Conservation (phyloP, 2,113 vertebrate species). For the Aphyosemion australe region DNA sequence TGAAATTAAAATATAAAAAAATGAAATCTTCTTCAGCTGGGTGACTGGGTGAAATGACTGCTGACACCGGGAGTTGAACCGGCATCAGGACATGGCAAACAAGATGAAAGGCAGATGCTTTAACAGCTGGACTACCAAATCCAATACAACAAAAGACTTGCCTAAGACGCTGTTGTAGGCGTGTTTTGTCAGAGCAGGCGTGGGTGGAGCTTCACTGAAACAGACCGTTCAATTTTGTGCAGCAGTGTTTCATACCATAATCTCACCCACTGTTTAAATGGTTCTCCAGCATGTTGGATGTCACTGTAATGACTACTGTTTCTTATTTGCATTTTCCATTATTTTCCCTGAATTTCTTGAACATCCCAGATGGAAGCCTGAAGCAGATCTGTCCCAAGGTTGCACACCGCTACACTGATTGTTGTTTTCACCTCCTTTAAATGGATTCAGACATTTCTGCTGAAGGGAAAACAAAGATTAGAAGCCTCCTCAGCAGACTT, state of each 20-base stretch:
- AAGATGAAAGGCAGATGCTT: too few species aligned
- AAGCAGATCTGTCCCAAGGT: constrained; percentile 18
- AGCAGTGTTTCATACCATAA: constrained; percentile 33
- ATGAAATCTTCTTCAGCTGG: too few species aligned
- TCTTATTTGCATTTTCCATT: constrained; percentile 61
- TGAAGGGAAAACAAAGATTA: constrained; percentile 29
- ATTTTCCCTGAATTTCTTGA: constrained; percentile 50
- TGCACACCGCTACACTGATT: constrained; percentile 21
- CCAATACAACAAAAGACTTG: too few species aligned
- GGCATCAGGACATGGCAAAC: too few species aligned
- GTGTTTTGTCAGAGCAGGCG: too few species aligned
- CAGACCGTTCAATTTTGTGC: too few species aligned
- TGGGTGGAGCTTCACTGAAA: too few species aligned
- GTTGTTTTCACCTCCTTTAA: constrained; percentile 33
- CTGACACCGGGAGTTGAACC: too few species aligned
- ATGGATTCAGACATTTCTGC: constrained; percentile 21
- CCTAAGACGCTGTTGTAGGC: too few species aligned
- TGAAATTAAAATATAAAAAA: too few species aligned
- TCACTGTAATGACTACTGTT: constrained; percentile 12
- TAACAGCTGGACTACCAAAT: too few species aligned
- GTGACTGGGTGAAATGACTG: too few species aligned
- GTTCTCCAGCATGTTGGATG: constrained; percentile 39
- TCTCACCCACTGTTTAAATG: constrained; percentile 38
- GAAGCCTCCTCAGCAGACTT: constrained; percentile 22
- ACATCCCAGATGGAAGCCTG: constrained; percentile 34